These are phyloP conservation scores for Chelidonichthys spinosus DNA, from an alignment of 2,797 vertebrate species.

Conservation along the genomic window DNA sequence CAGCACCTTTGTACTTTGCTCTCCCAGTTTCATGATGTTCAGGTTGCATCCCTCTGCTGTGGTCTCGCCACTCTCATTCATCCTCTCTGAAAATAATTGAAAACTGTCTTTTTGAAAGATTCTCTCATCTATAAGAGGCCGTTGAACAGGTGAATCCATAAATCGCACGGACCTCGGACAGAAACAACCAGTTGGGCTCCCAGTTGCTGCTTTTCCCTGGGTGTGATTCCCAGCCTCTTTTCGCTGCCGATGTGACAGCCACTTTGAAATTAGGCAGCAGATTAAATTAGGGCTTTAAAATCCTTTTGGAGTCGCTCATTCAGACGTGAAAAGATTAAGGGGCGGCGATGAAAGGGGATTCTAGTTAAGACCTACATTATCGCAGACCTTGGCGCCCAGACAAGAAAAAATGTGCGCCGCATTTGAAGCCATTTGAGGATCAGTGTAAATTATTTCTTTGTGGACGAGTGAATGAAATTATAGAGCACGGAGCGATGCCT, in stretches of 20 bases:
- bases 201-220: constrained; percentile 16
- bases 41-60: no score
- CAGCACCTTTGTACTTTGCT: no score
- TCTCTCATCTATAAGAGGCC: no score
- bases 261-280: constrained; percentile 79
- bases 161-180: constrained; percentile 28
- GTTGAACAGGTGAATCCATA: not conserved
- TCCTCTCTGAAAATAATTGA: no score
- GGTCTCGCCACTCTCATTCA: no score
- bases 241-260: constrained; percentile 69
- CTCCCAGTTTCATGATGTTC: no score
- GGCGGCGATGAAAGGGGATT: constrained; percentile 77
- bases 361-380: constrained; percentile 75
- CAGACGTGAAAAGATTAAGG: constrained; percentile 81
- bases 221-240: constrained; percentile 45
- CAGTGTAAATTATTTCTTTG: constrained; percentile 75
- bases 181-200: constrained; percentile 30
- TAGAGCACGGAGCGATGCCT: constrained; percentile 49
- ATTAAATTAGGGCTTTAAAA: constrained; percentile 83
- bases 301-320: constrained; percentile 80
- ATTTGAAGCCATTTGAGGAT: constrained; percentile 70
- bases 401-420: constrained; percentile 49
- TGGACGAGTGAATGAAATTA: constrained; percentile 75
- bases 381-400: constrained; percentile 61
- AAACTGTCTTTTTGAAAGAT: no score